Evolutionary conservation across 2,113 vertebrate genomes (phyloP), one percentile per base, ranked within the genome.

Genomic region (Macquaria australasica): DNA sequence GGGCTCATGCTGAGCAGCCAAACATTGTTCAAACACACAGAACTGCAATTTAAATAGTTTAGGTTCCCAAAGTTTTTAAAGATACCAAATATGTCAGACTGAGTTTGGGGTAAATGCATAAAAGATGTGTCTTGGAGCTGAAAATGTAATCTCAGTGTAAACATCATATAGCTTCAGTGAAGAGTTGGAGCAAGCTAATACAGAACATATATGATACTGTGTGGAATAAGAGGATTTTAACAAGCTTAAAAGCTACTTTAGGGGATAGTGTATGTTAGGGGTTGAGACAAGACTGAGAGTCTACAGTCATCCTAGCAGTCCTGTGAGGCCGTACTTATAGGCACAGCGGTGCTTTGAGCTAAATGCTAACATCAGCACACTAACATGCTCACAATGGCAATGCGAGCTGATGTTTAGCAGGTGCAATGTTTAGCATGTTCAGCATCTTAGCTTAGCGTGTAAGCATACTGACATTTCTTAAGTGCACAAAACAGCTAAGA

Each of bases 1-100:
- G n/a, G 41, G 6, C 34, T 58, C 20, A 6, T 4, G 4, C 12
- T 10, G 23, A 71, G 77, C 39, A 64, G 39, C 14, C 63, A 51
- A 58, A 34, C 71, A 62, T 82, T 56, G 39, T 68, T 80, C 31
- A 67, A 50, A 34, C n/a, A 12, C 10, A 21, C 55, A 60, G 3
- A 25, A 39, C n/a, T 34, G 15, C 0, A 18, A 3, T 53, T 9
- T 25, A 39, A 39, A 39, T 9, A 8, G 7, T 18, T 2, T 12
- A n/a, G 1, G 41, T 6, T 34, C 14, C 21, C 14, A 25, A 18
- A 56, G 31, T 5, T 63, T 25, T 51, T 39, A 2, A 75, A 41
- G 15, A 39, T 25, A 3, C 6, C 5, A 16, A 11, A 55, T 28
- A 25, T 51, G 12, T 53, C 60, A 14, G 31, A 20, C 3, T 23